Evolutionary conservation across 1,140 invertebrate species (phyloP).

Genomic region (Pentalonia nigronervosa): DNA sequence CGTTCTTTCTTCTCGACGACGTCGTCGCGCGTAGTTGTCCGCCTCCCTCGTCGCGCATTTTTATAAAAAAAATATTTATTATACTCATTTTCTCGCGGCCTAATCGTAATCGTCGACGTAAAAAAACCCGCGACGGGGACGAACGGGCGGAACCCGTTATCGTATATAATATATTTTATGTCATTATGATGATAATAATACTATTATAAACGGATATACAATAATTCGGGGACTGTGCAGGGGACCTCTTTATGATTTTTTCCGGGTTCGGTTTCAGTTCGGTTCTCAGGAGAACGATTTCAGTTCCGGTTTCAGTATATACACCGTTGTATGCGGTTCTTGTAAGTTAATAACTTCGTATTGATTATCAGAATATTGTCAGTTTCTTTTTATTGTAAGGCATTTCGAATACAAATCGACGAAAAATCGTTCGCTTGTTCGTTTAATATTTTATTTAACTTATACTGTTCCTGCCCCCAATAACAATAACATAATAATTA

Average conservation of each 20-base stretch:
- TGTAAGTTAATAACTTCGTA: no score
- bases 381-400: no score
- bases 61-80: background rate
- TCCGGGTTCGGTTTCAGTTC: background rate
- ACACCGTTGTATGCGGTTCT: no score
- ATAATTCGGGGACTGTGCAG: background rate
- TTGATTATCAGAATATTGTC: no score
- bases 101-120: background rate
- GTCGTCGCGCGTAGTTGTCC: background rate
- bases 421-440: no score
- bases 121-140: background rate
- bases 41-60: background rate
- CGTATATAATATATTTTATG: background rate
- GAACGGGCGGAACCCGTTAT: background rate
- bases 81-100: background rate
- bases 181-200: background rate
- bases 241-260: background rate
- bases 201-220: background rate
- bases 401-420: no score
- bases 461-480: no score
- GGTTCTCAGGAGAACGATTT: background rate
- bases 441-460: no score
- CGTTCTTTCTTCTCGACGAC: background rate
- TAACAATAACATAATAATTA: no score
- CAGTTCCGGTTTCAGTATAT: background rate